Evolutionary conservation across 2,797 vertebrate genomes (phyloP).

Genomic region (Diceros bicornis): DNA sequence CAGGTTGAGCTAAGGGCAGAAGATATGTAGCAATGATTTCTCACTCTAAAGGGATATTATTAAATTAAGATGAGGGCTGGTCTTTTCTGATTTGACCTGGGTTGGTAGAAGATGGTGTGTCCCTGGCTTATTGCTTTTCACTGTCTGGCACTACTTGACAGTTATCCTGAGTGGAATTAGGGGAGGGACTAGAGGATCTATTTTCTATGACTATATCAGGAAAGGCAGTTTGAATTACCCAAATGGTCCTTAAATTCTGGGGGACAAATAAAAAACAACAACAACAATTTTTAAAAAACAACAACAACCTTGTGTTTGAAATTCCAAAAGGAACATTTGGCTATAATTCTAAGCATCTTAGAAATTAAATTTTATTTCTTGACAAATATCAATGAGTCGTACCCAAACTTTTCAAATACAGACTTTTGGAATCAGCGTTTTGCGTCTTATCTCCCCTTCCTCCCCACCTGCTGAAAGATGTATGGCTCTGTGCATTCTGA

Average conservation of each 20-base stretch:
- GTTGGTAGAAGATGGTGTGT: not conserved
- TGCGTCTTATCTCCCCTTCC: not conserved
- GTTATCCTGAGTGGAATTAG: not conserved
- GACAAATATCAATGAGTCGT: conserved; percentile 4
- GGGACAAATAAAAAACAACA: not conserved
- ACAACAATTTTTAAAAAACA: not conserved
- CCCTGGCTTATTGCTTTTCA: conserved; percentile 38
- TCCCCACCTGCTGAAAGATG: not conserved
- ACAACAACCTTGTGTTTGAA: not conserved
- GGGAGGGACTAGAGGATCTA: not conserved
- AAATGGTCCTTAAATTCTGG: not conserved
- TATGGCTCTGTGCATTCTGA: not conserved
- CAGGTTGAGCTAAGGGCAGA: conserved; percentile 25
- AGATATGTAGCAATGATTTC: conserved; percentile 10
- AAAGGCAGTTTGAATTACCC: conserved; percentile 40
- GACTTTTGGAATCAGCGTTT: conserved; percentile 45
- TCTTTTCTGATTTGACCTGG: conserved; percentile 61
- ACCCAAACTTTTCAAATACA: not conserved
- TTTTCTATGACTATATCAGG: conserved; percentile 8
- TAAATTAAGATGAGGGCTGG: not conserved
- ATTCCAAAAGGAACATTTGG: conserved; percentile 18
- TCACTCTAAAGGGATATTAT: conserved; percentile 1
- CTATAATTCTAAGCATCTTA: conserved; percentile 24
- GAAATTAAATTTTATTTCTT: conserved; percentile 67
- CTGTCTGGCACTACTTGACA: not conserved